phyloP scores from a whole-genome alignment of 2,888 invertebrate species.

The Vesta saturnalis region DNA sequence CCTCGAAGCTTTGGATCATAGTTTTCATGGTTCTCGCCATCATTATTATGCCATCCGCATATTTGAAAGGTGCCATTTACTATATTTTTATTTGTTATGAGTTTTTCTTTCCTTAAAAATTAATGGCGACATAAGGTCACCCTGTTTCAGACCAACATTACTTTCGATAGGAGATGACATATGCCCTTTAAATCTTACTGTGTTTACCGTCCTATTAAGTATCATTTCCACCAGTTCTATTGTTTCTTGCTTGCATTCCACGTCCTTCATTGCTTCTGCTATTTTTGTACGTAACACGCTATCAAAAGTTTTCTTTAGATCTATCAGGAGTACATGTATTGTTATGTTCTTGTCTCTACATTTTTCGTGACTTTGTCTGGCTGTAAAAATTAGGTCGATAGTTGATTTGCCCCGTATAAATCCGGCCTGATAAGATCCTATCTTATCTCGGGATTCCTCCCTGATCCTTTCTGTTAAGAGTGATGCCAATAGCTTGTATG shows the following conservation, averaged over 20 bases:
- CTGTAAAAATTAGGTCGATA: not conserved
- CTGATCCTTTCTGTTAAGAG: too few relatives aligned
- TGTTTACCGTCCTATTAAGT: too few relatives aligned
- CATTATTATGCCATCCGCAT: not conserved
- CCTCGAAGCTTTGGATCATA: too few relatives aligned
- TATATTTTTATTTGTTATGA: constrained; percentile 8
- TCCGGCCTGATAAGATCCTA: not conserved
- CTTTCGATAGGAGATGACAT: too few relatives aligned
- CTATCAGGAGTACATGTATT: not conserved
- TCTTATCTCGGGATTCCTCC: too few relatives aligned
- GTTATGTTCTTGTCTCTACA: too few relatives aligned
- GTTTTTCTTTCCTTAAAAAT: constrained; percentile 7
- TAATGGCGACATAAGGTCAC: not conserved
- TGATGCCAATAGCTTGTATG: not conserved
- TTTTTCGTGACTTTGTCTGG: not conserved
- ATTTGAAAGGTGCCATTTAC: constrained; percentile 1
- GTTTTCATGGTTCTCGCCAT: not conserved
- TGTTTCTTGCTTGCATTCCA: not conserved
- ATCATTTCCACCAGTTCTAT: too few relatives aligned
- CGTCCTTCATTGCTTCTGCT: not conserved
- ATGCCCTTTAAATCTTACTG: too few relatives aligned
- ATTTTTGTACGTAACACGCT: not conserved
- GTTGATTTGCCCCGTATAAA: not conserved
- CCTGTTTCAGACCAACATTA: too few relatives aligned
- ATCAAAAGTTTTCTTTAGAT: not conserved